A percentile compares a stretch with the other conserved stretches of the same genome.
Evolutionary conservation across 2,113 vertebrate species (phyloP).

Genomic region (Verasper variegatus): DNA sequence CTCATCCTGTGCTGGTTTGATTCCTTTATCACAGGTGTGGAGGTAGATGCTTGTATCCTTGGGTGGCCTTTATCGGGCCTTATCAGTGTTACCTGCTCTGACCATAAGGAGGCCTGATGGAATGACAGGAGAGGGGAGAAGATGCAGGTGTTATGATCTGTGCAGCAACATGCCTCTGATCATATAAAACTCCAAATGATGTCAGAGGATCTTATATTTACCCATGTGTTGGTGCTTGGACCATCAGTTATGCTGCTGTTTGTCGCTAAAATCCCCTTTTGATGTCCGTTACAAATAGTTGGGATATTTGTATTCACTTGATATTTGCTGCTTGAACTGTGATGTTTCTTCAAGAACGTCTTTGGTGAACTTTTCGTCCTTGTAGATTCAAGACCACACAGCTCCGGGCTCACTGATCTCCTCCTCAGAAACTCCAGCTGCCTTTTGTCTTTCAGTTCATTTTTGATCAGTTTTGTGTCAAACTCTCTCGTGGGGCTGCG

Average conservation of each 20-base stretch:
- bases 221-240: constrained; percentile 62
- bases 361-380: constrained; percentile 29
- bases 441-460: constrained; percentile 77
- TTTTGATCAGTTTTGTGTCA: constrained; percentile 68
- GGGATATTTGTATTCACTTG: constrained; percentile 27
- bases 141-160: neutral
- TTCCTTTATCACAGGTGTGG: constrained; percentile 10
- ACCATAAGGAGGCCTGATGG: constrained; percentile 61
- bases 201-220: constrained; percentile 29
- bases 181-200: neutral
- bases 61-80: constrained; percentile 25
- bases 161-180: neutral
- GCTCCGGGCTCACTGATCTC: constrained; percentile 70
- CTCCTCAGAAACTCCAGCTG: constrained; percentile 80
- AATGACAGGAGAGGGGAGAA: constrained; percentile 8
- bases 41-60: constrained; percentile 37
- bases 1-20: constrained; percentile 27
- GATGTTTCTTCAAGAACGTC: constrained; percentile 12
- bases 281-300: constrained; percentile 25
- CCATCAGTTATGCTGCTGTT: constrained; percentile 28
- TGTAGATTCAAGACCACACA: neutral
- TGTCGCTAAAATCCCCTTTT: constrained; percentile 14
- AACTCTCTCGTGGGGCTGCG: constrained; percentile 74
- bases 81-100: constrained; percentile 30
- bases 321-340: constrained; percentile 14